These are phyloP conservation scores for Phyllotis vaccarum DNA, from an alignment of 2,797 vertebrate species.

Conservation along the genomic window DNA sequence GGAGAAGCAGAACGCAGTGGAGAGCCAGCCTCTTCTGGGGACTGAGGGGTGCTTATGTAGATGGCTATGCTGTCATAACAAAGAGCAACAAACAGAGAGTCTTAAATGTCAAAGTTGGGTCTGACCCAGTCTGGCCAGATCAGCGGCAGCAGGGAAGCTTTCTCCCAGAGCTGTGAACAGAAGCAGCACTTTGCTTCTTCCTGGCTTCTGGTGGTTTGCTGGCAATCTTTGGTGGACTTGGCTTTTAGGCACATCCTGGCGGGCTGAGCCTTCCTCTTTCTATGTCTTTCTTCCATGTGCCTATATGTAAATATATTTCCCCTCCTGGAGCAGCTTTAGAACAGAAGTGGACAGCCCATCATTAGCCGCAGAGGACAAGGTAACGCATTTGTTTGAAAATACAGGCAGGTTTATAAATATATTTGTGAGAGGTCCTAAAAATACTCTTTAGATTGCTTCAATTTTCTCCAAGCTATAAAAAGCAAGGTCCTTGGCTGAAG, in stretches of 20 bases:
- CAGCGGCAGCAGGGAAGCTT: background rate
- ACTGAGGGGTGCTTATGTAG: background rate
- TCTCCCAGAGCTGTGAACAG: background rate
- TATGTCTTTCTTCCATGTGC: background rate
- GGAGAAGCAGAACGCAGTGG: background rate
- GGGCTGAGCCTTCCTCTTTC: background rate
- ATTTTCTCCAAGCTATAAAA: slow-evolving; percentile 30
- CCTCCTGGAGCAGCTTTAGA: background rate
- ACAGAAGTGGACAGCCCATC: background rate
- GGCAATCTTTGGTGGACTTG: background rate
- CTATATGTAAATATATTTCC: background rate
- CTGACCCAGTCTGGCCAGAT: background rate
- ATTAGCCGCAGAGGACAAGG: background rate
- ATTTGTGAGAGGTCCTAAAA: background rate
- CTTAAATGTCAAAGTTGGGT: background rate
- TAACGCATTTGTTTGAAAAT: slow-evolving; percentile 22
- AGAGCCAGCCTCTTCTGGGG: background rate
- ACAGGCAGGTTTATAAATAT: background rate
- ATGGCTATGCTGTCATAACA: background rate
- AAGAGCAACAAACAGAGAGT: background rate
- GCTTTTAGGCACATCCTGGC: background rate
- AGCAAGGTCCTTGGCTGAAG: background rate
- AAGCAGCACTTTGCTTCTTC: background rate
- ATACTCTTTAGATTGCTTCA: slow-evolving; percentile 9
- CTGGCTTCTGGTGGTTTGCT: background rate